Evolutionary conservation across 2,113 vertebrate genomes (phyloP), one percentile per base, ranked within the genome.

Genomic region (Thalassoma bifasciatum): DNA sequence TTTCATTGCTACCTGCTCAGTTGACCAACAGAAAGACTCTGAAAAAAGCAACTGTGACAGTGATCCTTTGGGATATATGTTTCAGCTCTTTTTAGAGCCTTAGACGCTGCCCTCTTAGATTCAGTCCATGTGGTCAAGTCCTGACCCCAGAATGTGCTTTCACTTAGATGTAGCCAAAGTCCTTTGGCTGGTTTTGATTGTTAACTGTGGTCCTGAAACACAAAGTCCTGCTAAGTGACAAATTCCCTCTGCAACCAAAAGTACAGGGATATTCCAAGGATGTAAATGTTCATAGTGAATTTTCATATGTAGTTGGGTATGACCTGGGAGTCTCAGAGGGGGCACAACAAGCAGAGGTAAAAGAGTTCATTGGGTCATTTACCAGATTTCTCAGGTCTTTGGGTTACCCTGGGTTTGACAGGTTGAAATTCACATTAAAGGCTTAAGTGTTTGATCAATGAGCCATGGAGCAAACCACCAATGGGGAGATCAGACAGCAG

Each of bases 401-500:
- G 75, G 65, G 79, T 80, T 59, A 66, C 52, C 83, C 47, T 46
- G 69, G 61, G 66, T 77, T 59, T 75, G 88, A 90, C 83, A 75
- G 37, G 74, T 75, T 87, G 52, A 89, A 86, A 85, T 91, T 88
- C 86, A 85, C 84, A 87, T 91, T 83, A 87, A 47, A 30, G 70
- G 75, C 77, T 89, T 75, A 81, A 65, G 71, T 26, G 75, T 92
- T 90, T 91, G 91, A 88, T 92, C 89, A 91, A 71, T 77, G 80
- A 77, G 71, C 79, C 34, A 21, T 19, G 53, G 63, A n/a, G 63
- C 71, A 79, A 68, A 78, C 65, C 72, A 60, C 44, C 22, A 1
- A 63, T 49, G 58, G 46, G 21, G 46, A 78, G 72, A 57, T 83
- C 64, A 83, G 75, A 13, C 51, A 57, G 64, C 79, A 75, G 66